A percentile compares a stretch with the other conserved stretches of the same genome.
phyloP scores from a whole-genome alignment of 2,888 invertebrate species.

The Notocelia uddmanniana region DNA sequence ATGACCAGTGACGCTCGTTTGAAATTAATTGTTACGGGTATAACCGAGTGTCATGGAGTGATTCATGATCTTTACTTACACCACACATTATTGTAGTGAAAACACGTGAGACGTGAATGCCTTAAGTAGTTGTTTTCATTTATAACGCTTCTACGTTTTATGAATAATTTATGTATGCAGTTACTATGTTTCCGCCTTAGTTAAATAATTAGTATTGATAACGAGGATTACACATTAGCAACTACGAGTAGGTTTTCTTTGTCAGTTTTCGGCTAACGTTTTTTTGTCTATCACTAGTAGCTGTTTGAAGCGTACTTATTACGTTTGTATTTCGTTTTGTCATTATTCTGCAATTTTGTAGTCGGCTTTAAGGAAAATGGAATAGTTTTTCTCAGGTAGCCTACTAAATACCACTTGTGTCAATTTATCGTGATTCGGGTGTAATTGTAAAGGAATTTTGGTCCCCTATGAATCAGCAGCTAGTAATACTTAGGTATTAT shows the following conservation, averaged over 20 bases:
- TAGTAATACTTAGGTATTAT: not conserved
- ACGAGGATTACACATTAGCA: too few species aligned
- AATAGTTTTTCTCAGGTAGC: not conserved
- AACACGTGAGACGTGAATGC: slow-evolving; percentile 6
- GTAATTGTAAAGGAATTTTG: not conserved
- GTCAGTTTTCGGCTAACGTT: not conserved
- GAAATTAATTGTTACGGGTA: slow-evolving; percentile 30
- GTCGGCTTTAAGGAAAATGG: not conserved
- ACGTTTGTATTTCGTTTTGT: not conserved
- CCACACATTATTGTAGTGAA: not conserved
- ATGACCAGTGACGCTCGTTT: slow-evolving; percentile 14
- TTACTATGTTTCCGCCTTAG: not conserved
- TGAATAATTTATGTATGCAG: not conserved
- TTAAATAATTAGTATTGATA: not conserved
- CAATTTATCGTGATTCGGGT: not conserved
- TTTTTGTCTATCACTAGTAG: too few species aligned
- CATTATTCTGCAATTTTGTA: not conserved
- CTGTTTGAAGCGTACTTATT: not conserved
- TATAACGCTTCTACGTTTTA: not conserved
- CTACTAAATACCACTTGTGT: not conserved
- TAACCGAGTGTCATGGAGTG: slow-evolving; percentile 9
- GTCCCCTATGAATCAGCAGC: not conserved
- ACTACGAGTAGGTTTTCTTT: not conserved
- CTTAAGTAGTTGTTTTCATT: not conserved
- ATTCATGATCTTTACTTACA: slow-evolving; percentile 6